phyloP scores from a whole-genome alignment of 2,113 vertebrate species.

The Corvus hawaiiensis region DNA sequence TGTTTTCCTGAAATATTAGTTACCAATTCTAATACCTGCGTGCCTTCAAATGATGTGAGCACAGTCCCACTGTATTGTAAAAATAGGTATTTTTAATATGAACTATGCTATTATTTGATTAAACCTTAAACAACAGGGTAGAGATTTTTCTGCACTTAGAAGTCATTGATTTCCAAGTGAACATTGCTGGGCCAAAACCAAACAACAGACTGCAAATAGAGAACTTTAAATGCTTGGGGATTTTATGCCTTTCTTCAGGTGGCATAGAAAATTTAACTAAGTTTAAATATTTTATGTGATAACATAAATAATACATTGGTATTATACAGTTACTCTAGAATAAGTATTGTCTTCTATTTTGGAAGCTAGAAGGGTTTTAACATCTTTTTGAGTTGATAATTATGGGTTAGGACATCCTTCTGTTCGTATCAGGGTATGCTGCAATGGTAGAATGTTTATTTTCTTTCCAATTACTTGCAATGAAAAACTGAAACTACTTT shows the following conservation, averaged over 20 bases:
- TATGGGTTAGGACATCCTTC: neutral
- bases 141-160: neutral
- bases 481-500: neutral
- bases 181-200: neutral
- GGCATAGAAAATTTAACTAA: neutral
- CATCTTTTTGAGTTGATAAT: neutral
- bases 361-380: neutral
- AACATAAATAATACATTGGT: neutral
- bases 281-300: neutral
- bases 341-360: neutral
- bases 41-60: neutral
- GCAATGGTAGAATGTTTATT: neutral
- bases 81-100: neutral
- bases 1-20: neutral
- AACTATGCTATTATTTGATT: neutral
- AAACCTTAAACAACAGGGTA: neutral
- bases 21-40: neutral
- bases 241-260: neutral
- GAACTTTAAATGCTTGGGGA: neutral
- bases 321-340: neutral
- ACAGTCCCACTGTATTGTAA: neutral
- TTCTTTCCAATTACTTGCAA: neutral
- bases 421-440: neutral
- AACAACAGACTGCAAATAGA: neutral
- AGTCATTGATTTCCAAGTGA: neutral